These are phyloP conservation scores for Lysandra bellargus DNA, from an alignment of 2,888 invertebrate species.

Conservation along the genomic window DNA sequence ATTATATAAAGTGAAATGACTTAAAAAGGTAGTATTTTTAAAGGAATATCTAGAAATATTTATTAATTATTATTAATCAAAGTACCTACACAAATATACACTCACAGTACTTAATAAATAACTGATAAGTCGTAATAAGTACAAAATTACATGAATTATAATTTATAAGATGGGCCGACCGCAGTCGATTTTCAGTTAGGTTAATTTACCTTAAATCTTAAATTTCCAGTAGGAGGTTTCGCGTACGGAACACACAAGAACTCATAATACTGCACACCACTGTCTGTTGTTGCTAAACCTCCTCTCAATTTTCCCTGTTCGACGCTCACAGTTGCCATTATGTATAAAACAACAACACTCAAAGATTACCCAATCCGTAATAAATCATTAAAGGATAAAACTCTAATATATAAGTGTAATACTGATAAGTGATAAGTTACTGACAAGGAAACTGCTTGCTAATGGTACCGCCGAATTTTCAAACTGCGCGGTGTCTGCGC, in stretches of 20 bases:
- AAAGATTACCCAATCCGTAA: not conserved
- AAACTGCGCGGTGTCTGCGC: not conserved
- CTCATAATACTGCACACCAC: constrained; percentile 62
- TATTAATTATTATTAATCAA: too few species aligned
- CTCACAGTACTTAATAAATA: too few species aligned
- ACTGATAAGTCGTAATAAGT: too few species aligned
- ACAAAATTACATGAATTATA: too few species aligned
- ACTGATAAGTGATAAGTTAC: not conserved
- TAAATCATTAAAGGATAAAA: not conserved
- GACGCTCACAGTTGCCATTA: constrained; percentile 53
- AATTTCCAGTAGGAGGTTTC: constrained; percentile 69
- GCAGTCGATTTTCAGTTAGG: too few species aligned
- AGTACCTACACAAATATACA: too few species aligned
- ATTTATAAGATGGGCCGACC: too few species aligned
- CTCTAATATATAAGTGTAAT: not conserved
- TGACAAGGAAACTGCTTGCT: not conserved
- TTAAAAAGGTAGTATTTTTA: too few species aligned
- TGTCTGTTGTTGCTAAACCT: constrained; percentile 53
- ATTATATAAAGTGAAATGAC: too few species aligned
- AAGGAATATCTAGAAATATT: too few species aligned
- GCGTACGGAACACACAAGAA: constrained; percentile 78
- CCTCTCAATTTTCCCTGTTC: constrained; percentile 63
- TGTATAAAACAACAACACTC: not conserved
- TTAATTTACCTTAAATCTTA: constrained; percentile 55
- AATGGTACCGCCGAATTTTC: not conserved